These are phyloP conservation scores for Lobophora halterata DNA, from an alignment of 2,888 invertebrate species.

Conservation along the genomic window DNA sequence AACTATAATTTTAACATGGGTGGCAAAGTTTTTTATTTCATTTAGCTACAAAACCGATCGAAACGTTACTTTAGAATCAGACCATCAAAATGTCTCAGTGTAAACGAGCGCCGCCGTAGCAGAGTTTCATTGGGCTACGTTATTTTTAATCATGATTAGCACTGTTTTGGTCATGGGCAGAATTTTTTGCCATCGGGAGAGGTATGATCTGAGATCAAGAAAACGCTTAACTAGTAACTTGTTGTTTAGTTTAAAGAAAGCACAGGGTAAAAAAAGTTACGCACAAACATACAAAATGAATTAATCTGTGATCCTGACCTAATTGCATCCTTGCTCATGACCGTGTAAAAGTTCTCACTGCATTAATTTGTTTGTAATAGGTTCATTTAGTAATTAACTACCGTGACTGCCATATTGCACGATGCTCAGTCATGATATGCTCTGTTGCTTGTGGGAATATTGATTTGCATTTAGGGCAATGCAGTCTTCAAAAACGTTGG, in stretches of 20 bases:
- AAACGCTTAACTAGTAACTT: too few species aligned
- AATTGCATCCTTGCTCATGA: conserved; percentile 11
- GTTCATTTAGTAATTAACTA: conserved; percentile 53
- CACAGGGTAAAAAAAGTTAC: background rate
- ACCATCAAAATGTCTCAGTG: too few species aligned
- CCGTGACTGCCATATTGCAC: conserved; percentile 65
- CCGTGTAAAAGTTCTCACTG: conserved; percentile 24
- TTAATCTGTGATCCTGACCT: conserved; percentile 13
- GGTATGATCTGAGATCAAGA: too few species aligned
- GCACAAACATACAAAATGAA: background rate
- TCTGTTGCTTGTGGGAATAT: conserved; percentile 44
- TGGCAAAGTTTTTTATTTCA: conserved; percentile 1
- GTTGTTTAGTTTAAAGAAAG: conserved; percentile 2
- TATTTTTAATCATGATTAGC: too few species aligned
- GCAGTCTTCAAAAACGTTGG: conserved; percentile 5
- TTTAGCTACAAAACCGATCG: too few species aligned
- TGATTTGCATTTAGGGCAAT: conserved; percentile 34
- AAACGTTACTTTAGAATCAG: too few species aligned
- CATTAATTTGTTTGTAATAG: conserved; percentile 45
- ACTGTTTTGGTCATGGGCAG: too few species aligned
- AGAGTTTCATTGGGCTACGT: too few species aligned
- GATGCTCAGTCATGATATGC: conserved; percentile 47
- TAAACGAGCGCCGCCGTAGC: too few species aligned
- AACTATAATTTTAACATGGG: conserved; percentile 23
- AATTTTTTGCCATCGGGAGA: too few species aligned